Conservation (phyloP, 2,797 vertebrate genomes). For the Muscicapa comitata region DNA sequence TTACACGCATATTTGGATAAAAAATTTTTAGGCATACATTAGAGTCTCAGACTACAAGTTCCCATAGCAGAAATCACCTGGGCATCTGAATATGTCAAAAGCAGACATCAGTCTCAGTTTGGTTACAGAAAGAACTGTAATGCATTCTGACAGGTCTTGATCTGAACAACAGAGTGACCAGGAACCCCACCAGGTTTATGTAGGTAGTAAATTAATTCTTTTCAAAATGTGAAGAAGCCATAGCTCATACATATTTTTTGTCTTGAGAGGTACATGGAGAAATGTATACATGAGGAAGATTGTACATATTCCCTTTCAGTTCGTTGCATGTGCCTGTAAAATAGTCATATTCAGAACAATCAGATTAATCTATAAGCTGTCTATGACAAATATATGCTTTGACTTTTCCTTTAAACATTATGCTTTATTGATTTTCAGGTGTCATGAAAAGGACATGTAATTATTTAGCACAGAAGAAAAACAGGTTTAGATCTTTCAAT, state of each 20-base stretch:
- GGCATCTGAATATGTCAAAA: not conserved
- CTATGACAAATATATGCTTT: slow-evolving; percentile 29
- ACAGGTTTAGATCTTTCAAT: not conserved
- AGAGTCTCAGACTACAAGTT: not conserved
- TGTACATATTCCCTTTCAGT: not conserved
- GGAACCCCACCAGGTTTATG: not conserved
- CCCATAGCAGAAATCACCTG: not conserved
- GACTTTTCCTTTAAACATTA: slow-evolving; percentile 2
- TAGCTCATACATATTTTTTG: not conserved
- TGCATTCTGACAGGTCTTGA: not conserved
- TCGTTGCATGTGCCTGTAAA: not conserved
- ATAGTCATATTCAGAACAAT: not conserved
- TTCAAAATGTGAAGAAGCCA: not conserved
- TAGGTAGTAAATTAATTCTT: not conserved
- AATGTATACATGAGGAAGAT: not conserved
- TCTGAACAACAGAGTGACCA: not conserved
- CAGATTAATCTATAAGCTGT: not conserved
- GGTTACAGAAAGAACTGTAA: not conserved
- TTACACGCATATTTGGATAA: not conserved
- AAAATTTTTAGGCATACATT: not conserved
- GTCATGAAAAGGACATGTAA: not conserved
- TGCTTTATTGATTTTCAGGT: slow-evolving; percentile 40
- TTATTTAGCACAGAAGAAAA: slow-evolving; percentile 24
- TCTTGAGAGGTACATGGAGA: not conserved
- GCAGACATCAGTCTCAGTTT: not conserved